phyloP scores from a whole-genome alignment of 1,140 invertebrate species.

The Leptopilina clavipes region DNA sequence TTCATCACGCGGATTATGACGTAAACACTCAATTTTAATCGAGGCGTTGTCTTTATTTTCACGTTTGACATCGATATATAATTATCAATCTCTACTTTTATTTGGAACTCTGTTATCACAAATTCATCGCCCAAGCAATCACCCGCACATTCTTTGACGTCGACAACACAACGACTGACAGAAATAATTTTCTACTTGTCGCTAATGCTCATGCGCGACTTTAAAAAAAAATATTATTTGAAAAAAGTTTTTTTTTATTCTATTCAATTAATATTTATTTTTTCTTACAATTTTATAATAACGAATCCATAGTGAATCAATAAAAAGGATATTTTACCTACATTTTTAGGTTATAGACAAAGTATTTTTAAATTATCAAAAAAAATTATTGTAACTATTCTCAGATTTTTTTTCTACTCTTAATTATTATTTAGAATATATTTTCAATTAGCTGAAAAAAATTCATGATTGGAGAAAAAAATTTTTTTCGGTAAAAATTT shows the following conservation, averaged over 20 bases:
- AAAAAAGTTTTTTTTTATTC: too few species aligned
- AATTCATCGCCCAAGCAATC: not conserved
- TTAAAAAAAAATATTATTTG: not conserved
- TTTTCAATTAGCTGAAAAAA: too few species aligned
- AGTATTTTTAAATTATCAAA: too few species aligned
- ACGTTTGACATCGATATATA: conserved; percentile 15
- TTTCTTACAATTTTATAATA: too few species aligned
- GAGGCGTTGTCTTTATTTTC: not conserved
- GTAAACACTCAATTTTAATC: not conserved
- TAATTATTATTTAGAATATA: too few species aligned
- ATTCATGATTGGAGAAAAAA: too few species aligned
- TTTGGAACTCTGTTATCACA: not conserved
- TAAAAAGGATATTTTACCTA: too few species aligned
- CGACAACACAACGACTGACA: not conserved
- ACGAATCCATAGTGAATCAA: too few species aligned
- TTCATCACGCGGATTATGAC: not conserved
- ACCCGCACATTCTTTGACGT: not conserved
- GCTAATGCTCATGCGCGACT: not conserved
- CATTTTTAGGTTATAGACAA: too few species aligned
- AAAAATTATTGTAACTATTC: too few species aligned
- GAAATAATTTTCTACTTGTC: not conserved
- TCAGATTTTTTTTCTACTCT: too few species aligned
- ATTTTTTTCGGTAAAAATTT: not conserved
- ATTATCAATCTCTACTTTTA: not conserved
- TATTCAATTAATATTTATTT: too few species aligned